These are phyloP conservation scores for Acanthurus leucopareius DNA, from an alignment of 2,797 vertebrate genomes.

Conservation along the genomic window DNA sequence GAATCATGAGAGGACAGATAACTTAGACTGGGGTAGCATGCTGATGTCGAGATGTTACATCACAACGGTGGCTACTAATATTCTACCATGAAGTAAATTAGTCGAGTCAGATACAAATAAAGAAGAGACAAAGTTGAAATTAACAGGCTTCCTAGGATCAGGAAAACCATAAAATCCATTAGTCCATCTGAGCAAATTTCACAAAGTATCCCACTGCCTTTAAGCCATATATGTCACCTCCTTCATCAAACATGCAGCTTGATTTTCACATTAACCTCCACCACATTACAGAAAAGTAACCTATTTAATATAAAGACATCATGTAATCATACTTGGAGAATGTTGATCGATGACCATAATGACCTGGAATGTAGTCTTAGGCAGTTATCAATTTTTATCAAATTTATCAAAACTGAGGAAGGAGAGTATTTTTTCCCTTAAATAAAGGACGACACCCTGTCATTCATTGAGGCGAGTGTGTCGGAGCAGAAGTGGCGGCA, in stretches of 20 bases:
- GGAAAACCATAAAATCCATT: conserved; percentile 17
- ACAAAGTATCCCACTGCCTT: background rate
- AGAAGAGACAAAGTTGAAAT: conserved; percentile 30
- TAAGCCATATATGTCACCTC: conserved; percentile 26
- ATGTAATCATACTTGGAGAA: conserved; percentile 28
- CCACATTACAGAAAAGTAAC: background rate
- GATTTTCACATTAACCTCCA: conserved; percentile 31
- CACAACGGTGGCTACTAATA: conserved; percentile 50
- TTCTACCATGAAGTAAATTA: conserved; percentile 39
- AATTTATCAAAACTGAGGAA: conserved; percentile 35
- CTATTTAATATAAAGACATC: conserved; percentile 26
- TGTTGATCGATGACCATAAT: conserved; percentile 11
- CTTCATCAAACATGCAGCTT: conserved; percentile 21
- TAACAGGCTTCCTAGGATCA: conserved; percentile 34
- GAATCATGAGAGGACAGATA: conserved; percentile 38
- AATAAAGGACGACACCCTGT: conserved; percentile 33
- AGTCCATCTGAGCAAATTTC: conserved; percentile 10
- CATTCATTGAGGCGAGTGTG: conserved; percentile 25
- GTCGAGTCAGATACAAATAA: conserved; percentile 31
- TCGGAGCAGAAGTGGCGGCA: conserved; percentile 32
- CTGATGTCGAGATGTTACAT: conserved; percentile 54
- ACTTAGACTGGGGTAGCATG: conserved; percentile 62
- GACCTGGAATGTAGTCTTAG: conserved; percentile 38
- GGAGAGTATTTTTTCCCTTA: background rate
- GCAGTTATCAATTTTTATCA: conserved; percentile 30